Percentiles rank a stretch among this genome's conserved stretches.
Evolutionary conservation across 2,113 vertebrate genomes (phyloP).

Genomic region (Capreolus pygargus): DNA sequence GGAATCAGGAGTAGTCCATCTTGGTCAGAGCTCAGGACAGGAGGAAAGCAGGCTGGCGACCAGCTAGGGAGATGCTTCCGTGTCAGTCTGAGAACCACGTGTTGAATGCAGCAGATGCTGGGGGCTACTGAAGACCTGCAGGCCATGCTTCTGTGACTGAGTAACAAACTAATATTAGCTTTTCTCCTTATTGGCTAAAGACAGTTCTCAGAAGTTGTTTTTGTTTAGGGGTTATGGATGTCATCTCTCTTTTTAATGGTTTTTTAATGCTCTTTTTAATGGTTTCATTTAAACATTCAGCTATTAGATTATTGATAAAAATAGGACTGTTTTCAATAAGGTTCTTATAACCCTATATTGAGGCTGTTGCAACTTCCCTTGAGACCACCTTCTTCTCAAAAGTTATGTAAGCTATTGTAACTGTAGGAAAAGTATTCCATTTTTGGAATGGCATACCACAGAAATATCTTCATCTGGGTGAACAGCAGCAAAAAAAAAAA

Average conservation of each 20-base stretch:
- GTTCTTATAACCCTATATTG: not conserved
- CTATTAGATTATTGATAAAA: not conserved
- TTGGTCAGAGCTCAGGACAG: not conserved
- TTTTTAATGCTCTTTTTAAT: not conserved
- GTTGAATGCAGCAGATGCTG: not conserved
- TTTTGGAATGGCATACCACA: not conserved
- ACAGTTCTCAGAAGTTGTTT: not conserved
- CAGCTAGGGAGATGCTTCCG: not conserved
- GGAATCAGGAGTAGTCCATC: not conserved
- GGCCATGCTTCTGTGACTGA: not conserved
- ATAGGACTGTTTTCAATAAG: not conserved
- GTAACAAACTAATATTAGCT: not conserved
- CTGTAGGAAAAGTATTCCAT: not conserved
- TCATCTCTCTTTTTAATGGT: not conserved
- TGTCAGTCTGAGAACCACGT: not conserved
- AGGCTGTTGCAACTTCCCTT: not conserved
- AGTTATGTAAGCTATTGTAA: not conserved
- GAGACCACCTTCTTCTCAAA: not conserved
- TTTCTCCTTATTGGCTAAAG: not conserved
- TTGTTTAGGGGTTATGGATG: not conserved
- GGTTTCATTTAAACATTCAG: conserved; percentile 13
- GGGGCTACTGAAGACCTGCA: not conserved
- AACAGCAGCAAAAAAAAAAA: not conserved
- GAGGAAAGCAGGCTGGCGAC: not conserved
- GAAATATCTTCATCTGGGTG: not conserved